Evolutionary conservation across 1,140 invertebrate species (phyloP).

Genomic region (Pseudomyrmex dendroicus): DNA sequence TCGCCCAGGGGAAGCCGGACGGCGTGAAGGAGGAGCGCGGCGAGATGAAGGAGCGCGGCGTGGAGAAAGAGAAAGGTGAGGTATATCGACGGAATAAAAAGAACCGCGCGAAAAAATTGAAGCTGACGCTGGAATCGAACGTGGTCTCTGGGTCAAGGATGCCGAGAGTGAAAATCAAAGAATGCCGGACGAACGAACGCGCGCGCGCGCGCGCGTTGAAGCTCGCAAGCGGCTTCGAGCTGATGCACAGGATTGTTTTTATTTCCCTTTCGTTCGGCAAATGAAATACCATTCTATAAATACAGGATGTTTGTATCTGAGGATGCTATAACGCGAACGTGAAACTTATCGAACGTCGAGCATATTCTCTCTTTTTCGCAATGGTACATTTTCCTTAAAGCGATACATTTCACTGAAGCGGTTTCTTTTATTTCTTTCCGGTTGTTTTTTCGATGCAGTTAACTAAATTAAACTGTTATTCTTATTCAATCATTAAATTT

Average conservation of each 20-base stretch:
- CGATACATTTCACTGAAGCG: conserved; percentile 17
- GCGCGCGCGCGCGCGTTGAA: conserved; percentile 19
- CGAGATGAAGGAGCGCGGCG: conserved; percentile 55
- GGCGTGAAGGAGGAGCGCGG: conserved; percentile 47
- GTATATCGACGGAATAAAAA: conserved; percentile 67
- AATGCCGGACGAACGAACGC: conserved; percentile 43
- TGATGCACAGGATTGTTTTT: conserved; percentile 60
- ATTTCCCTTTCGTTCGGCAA: conserved; percentile 53
- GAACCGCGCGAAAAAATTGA: conserved; percentile 71
- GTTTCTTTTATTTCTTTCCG: not conserved
- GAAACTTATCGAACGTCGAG: conserved; percentile 60
- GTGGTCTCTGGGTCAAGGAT: conserved; percentile 73
- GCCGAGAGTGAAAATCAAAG: conserved; percentile 76
- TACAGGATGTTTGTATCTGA: conserved; percentile 55
- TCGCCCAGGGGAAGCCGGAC: conserved; percentile 40
- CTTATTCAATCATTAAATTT: conserved; percentile 7
- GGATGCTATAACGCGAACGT: conserved; percentile 57
- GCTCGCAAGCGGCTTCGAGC: conserved; percentile 39
- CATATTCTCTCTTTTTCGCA: conserved; percentile 35
- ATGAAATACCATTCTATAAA: conserved; percentile 70
- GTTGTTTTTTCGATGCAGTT: not conserved
- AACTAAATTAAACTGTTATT: not conserved
- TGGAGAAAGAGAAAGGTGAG: conserved; percentile 69
- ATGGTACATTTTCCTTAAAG: conserved; percentile 1
- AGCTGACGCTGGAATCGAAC: conserved; percentile 73